Percentiles rank a stretch among this genome's conserved stretches.
Evolutionary conservation across 2,888 invertebrate genomes (phyloP).

Genomic region (Calliphora vomitoria): DNA sequence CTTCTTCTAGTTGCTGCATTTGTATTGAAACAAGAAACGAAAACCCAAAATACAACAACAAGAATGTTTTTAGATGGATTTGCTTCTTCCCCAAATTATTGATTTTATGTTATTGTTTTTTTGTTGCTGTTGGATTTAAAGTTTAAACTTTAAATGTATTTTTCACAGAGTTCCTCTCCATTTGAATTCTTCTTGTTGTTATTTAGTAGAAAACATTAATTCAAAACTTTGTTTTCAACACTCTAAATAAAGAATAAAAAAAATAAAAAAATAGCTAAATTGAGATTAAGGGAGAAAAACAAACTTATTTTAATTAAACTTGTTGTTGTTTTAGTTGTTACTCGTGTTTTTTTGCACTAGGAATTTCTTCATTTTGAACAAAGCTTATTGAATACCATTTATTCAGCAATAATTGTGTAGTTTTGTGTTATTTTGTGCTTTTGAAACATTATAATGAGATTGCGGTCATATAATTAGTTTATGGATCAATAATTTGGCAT

Average conservation of each 20-base stretch:
- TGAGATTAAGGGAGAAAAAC: not conserved
- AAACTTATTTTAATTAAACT: constrained; percentile 4
- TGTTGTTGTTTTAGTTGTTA: not conserved
- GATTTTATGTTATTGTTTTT: constrained; percentile 50
- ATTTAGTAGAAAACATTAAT: not conserved
- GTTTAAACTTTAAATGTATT: constrained; percentile 45
- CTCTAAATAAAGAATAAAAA: constrained; percentile 2
- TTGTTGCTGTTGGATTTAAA: constrained; percentile 25
- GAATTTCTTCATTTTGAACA: constrained; percentile 3
- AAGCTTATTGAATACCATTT: not conserved
- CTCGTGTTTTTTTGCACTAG: not conserved
- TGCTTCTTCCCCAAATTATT: constrained; percentile 43
- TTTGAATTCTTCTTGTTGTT: constrained; percentile 18
- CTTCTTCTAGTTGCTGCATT: constrained; percentile 49
- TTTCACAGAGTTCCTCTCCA: constrained; percentile 20
- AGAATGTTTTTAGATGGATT: constrained; percentile 28
- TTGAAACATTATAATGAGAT: not conserved
- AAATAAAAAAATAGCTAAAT: not conserved
- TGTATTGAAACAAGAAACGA: constrained; percentile 15
- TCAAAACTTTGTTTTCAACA: constrained; percentile 28
- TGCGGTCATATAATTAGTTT: constrained; percentile 26
- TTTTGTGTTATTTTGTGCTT: not conserved
- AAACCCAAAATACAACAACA: not conserved
- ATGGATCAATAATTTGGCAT: constrained; percentile 43
- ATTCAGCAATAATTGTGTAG: not conserved